Evolutionary conservation across 2,797 vertebrate species (phyloP).

Genomic region (Miichthys miiuy): DNA sequence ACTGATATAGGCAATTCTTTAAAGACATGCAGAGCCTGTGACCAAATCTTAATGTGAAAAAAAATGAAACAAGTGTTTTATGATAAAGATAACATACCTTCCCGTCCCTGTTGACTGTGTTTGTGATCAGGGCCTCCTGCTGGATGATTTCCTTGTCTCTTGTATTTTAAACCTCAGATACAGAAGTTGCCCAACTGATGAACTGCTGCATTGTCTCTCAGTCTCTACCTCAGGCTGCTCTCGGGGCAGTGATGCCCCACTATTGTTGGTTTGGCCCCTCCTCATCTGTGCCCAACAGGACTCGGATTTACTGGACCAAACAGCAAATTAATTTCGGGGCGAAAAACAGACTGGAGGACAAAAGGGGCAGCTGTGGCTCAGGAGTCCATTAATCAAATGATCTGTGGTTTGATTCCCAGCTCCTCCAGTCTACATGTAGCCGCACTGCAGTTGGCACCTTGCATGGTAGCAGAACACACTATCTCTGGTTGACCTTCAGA

Average conservation of each 20-base stretch:
- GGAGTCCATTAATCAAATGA: no score
- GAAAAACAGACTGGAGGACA: not conserved
- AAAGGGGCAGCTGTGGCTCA: no score
- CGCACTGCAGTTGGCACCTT: no score
- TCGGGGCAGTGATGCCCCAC: conserved; percentile 44
- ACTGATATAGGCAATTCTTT: not conserved
- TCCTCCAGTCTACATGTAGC: no score
- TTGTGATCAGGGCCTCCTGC: not conserved
- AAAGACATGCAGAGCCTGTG: not conserved
- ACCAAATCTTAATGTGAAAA: not conserved
- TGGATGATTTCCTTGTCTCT: not conserved
- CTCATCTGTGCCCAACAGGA: conserved; percentile 44
- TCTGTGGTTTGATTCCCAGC: no score
- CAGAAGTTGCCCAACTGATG: conserved; percentile 8
- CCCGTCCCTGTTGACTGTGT: not conserved
- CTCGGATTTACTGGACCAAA: conserved; percentile 41
- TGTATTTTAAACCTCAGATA: conserved; percentile 13
- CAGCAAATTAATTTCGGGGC: not conserved
- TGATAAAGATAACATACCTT: conserved; percentile 43
- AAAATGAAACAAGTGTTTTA: not conserved
- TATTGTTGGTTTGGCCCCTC: conserved; percentile 76
- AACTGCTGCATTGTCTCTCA: conserved; percentile 25
- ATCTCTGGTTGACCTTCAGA: not conserved
- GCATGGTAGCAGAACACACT: not conserved
- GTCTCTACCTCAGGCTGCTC: conserved; percentile 25